Evolutionary conservation across 1,140 invertebrate genomes (phyloP), one percentile per base, ranked within the genome.

Genomic region (Drosophila sulfurigaster): DNA sequence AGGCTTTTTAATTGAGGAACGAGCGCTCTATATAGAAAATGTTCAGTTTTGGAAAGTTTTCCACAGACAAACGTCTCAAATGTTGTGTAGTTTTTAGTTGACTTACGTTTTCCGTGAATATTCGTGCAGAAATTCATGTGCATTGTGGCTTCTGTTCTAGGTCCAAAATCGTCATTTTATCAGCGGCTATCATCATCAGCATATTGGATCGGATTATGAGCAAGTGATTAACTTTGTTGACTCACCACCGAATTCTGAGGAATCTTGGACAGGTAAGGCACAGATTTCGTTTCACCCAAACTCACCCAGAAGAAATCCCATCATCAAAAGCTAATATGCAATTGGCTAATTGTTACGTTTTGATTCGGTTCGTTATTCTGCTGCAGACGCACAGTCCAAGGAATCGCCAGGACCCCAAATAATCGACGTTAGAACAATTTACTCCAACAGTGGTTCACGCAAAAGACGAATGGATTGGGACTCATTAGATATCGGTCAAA

Each of bases 401-500:
- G 91, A 81, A 43, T 92, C 91, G 38, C 91, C 91, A 54, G 91
- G 91, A 79, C 91, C 91, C 25, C 91, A 91, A 64, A 92, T 92
- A 15, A 92, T 92, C 45, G 91, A 92, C 89, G 91, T 92, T 45
- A 83, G 92, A 51, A 92, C 91, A 62, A 92, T 92, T 79, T 92
- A 91, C 59, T 79, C 92, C 52, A 79, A 80, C 41, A 81, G 82
- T 75, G 88, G 86, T 48, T 86, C 91, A 65, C 91, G 91, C 79
- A 92, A 92, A 85, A 92, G 91, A 91, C 91, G 91, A 92, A 92
- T 92, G 91, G 91, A 92, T 92, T 92, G 91, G 91, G 91, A 92
- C 72, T 87, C 91, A 62, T 82, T 92, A 74, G 91, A 92, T 73
- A 91, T 92, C 46, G 91, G 78, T 79, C 87, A 91, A 87, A 91